Evolutionary conservation across 2,888 invertebrate genomes (phyloP).

Genomic region (Ectobius pallidus): DNA sequence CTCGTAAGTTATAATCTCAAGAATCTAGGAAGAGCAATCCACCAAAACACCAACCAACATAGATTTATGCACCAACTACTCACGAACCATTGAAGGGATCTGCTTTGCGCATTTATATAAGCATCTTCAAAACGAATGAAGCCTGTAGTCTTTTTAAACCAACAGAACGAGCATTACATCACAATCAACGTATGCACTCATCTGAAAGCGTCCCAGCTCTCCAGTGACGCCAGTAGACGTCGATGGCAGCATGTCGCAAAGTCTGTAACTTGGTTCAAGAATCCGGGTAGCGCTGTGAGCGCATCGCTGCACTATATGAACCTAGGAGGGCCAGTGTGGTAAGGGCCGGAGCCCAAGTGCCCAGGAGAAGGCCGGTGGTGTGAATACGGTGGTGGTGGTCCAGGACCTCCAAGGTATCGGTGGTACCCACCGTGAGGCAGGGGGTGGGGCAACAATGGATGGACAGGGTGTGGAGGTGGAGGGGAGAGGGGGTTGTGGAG

Average conservation of each 20-base stretch:
- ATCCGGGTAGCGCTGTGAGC: constrained; percentile 17
- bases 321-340: constrained; percentile 48
- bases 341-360: constrained; percentile 40
- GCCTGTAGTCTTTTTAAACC: not conserved
- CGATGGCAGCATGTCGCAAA: constrained; percentile 24
- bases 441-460: constrained; percentile 18
- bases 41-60: not conserved
- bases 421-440: constrained; percentile 35
- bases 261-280: constrained; percentile 25
- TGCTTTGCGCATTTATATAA: not conserved
- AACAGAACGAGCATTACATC: not conserved
- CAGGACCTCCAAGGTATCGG: constrained; percentile 39
- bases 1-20: not conserved
- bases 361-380: constrained; percentile 43
- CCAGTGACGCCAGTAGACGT: constrained; percentile 12
- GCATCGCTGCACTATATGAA: constrained; percentile 47
- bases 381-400: constrained; percentile 38
- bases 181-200: not conserved
- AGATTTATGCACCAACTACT: not conserved
- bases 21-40: not conserved
- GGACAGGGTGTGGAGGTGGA: constrained; percentile 34
- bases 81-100: not conserved
- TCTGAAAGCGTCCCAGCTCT: constrained; percentile 26
- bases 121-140: not conserved
- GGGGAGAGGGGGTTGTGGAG: constrained; percentile 33